These are phyloP conservation scores for Chromoteleia sp. DNA, from an alignment of 2,888 invertebrate species.

Conservation along the genomic window DNA sequence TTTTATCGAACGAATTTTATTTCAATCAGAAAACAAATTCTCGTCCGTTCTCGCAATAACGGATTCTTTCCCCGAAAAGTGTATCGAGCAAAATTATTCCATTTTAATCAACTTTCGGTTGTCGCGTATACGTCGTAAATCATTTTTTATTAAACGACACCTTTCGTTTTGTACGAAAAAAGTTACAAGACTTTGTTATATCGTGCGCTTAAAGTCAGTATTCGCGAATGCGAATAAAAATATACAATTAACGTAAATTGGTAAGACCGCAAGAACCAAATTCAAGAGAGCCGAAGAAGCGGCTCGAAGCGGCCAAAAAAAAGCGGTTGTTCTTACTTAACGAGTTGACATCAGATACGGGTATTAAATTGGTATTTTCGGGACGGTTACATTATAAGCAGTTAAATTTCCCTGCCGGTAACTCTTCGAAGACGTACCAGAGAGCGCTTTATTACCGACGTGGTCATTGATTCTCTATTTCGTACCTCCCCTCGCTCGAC, in stretches of 20 bases:
- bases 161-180: neutral
- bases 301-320: neutral
- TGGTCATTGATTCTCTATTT: constrained; percentile 76
- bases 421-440: constrained; percentile 70
- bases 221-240: constrained; percentile 49
- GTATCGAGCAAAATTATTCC: no score
- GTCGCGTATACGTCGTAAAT: neutral
- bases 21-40: neutral
- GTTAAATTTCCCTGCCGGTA: constrained; percentile 77
- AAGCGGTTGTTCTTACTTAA: neutral
- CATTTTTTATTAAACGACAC: neutral
- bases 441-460: constrained; percentile 80
- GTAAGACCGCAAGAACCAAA: constrained; percentile 2
- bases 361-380: constrained; percentile 31
- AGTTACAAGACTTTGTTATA: constrained; percentile 4
- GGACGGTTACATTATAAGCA: constrained; percentile 43
- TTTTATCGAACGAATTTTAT: constrained; percentile 5
- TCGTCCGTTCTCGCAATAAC: neutral
- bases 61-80: neutral
- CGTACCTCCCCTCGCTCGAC: constrained; percentile 22
- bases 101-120: neutral
- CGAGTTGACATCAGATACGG: constrained; percentile 18
- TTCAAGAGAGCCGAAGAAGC: constrained; percentile 11
- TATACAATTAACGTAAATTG: constrained; percentile 46
- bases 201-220: constrained; percentile 2